Evolutionary conservation across 2,797 vertebrate species (phyloP).

Genomic region (Trachurus trachurus): DNA sequence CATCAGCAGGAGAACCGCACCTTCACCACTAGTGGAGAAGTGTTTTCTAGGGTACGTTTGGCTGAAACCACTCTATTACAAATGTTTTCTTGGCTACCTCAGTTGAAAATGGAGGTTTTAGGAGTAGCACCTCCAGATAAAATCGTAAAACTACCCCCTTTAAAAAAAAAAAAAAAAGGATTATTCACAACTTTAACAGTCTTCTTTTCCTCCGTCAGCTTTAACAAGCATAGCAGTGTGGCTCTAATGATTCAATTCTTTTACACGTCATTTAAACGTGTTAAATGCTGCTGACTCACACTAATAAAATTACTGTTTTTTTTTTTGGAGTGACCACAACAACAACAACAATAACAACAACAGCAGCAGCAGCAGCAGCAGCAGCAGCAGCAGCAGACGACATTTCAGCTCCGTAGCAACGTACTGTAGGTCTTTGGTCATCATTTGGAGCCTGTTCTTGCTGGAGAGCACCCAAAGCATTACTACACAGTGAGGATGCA

Average conservation of each 20-base stretch:
- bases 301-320: slow-evolving; percentile 70
- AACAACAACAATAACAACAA: slow-evolving; percentile 24
- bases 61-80: background rate
- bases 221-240: slow-evolving; percentile 50
- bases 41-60: background rate
- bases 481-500: slow-evolving; percentile 78
- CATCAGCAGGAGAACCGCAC: slow-evolving; percentile 31
- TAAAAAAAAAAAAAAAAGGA: background rate
- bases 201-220: background rate
- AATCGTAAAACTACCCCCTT: background rate
- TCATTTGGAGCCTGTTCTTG: slow-evolving; percentile 73
- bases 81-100: background rate
- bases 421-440: slow-evolving; percentile 72
- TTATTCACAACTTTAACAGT: background rate
- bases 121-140: background rate
- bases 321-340: slow-evolving; percentile 53
- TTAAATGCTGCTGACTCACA: slow-evolving; percentile 66
- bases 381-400: slow-evolving; percentile 48
- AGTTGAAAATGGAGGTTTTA: background rate
- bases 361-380: slow-evolving; percentile 27
- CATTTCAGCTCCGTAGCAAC: slow-evolving; percentile 51
- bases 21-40: background rate
- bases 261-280: slow-evolving; percentile 51
- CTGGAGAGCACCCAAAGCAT: slow-evolving; percentile 78
- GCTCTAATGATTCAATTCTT: slow-evolving; percentile 48